These are phyloP conservation scores for Arion vulgaris DNA, from an alignment of 1,140 invertebrate species.

Conservation along the genomic window DNA sequence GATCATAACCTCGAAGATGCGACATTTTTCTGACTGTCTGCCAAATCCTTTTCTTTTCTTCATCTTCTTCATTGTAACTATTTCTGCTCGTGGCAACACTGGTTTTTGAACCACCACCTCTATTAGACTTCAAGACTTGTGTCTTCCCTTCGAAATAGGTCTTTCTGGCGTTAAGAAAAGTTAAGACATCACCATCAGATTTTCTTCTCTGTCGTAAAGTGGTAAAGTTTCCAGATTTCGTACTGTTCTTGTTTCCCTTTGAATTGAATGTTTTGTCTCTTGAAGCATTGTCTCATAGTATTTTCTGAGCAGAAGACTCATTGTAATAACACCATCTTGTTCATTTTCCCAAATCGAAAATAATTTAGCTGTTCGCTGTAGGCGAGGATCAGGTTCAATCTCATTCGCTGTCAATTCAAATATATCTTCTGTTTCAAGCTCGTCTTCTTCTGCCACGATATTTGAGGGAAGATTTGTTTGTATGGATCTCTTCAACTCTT, in stretches of 20 bases:
- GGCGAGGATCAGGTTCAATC: background rate
- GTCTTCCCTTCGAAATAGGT: background rate
- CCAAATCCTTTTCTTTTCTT: background rate
- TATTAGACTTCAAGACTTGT: background rate
- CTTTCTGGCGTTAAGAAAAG: background rate
- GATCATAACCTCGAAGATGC: constrained; percentile 41
- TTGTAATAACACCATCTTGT: background rate
- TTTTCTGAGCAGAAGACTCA: background rate
- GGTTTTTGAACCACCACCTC: background rate
- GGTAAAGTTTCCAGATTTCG: background rate
- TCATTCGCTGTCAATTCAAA: background rate
- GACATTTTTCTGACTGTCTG: constrained; percentile 25
- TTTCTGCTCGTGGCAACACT: background rate
- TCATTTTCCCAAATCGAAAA: background rate
- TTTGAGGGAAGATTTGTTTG: constrained; percentile 11
- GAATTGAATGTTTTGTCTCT: background rate
- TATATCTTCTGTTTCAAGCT: background rate
- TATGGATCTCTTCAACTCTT: background rate
- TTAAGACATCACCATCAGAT: constrained; percentile 28
- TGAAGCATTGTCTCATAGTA: background rate
- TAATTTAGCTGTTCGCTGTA: background rate
- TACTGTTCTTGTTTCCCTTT: background rate
- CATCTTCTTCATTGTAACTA: background rate
- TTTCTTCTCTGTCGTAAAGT: background rate
- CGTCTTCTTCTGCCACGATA: constrained; percentile 31